Base-by-base conservation (phyloP, 1,140 invertebrate species). In the Drosophila nikananu region DNA sequence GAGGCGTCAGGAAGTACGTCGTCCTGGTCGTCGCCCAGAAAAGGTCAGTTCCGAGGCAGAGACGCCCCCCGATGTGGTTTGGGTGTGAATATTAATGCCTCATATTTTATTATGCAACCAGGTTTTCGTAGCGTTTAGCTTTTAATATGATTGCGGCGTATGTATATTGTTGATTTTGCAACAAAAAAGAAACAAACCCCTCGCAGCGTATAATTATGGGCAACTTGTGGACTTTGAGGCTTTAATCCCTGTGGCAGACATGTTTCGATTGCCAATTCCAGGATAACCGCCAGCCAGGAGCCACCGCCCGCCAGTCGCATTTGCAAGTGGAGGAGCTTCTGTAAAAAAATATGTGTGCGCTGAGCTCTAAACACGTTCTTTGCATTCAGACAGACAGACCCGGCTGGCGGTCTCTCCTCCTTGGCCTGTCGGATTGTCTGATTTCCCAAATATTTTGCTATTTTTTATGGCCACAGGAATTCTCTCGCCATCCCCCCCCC, bases 61-160 rank as follows among this genome's bases (percentile, higher is more conserved):
- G 13, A 21, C 7, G 13, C 19, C 19, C 51, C 35, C 9, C 21
- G 9, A 35, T 55, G 23, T 70, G 52, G 23, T 42, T 42, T 44
- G 77, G 78, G 84, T 84, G 84, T 89, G 81, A 89, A 89, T 89
- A 84, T 89, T 89, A 89, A 89, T 89, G 84, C 72, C 73, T 89
- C 81, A 89, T 89, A 89, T 89, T 89, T 84, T 87, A 89, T 81
- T 83, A 84, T 72, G 61, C 73, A 61, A 65, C 67, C 48, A 21
- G 48, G 51, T 78, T 80, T 83, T 66, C 71, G 52, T 81, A 74
- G 70, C 77, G 77, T 75, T 76, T 81, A 79, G 84, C 77, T 81
- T 89, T 90, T 89, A 81, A 89, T 81, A 75, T 80, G 68, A 58
- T 66, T 61, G 41, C 55, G 57, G 37, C 21, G 44, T 30, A 52